Evolutionary conservation across 2,113 vertebrate species (phyloP).

Genomic region (Ailurus styani): DNA sequence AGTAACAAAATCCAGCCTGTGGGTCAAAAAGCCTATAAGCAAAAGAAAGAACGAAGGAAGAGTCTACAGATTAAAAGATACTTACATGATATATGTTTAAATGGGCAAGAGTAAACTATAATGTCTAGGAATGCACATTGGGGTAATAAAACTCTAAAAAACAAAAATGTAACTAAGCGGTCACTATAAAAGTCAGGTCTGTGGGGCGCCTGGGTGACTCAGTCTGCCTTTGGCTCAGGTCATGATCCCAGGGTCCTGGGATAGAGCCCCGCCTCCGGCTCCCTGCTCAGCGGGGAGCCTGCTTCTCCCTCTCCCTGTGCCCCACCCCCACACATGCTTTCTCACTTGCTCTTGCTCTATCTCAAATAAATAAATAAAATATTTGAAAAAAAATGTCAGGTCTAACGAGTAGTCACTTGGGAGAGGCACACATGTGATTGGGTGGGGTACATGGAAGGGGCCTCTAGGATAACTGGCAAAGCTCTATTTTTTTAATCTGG

Average conservation of each 20-base stretch:
- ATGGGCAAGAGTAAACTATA: neutral
- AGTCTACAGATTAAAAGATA: neutral
- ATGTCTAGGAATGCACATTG: neutral
- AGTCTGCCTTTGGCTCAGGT: no score
- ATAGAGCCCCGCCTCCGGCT: accelerated
- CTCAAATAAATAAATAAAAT: no score
- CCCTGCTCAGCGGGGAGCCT: no score
- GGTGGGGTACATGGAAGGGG: neutral
- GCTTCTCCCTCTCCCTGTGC: no score
- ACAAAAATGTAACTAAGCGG: neutral
- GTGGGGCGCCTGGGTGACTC: no score
- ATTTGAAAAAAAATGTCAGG: neutral
- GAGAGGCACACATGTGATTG: neutral
- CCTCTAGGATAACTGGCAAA: neutral
- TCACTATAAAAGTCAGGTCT: neutral
- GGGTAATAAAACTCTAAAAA: neutral
- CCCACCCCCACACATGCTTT: no score
- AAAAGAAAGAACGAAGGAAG: neutral
- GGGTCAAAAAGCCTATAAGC: neutral
- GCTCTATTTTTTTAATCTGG: neutral
- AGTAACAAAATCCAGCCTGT: neutral
- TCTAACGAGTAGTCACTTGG: neutral
- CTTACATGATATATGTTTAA: neutral
- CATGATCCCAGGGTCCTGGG: no score
- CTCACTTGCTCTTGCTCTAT: no score